Evolutionary conservation across 2,797 vertebrate species (phyloP).

Genomic region (Triplophysa bombifrons): DNA sequence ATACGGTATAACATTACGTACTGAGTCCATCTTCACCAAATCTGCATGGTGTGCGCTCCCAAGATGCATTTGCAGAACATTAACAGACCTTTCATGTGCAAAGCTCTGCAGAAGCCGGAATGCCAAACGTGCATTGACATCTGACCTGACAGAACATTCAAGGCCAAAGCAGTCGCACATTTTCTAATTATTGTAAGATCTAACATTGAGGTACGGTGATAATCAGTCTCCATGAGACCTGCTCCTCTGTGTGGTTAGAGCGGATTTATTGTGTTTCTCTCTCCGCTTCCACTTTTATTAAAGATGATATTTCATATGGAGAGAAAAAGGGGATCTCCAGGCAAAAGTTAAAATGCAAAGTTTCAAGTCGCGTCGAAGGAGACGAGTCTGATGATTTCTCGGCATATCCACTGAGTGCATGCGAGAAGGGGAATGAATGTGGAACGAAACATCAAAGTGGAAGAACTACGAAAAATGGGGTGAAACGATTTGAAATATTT

Average conservation of each 20-base stretch:
- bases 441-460: constrained; percentile 91
- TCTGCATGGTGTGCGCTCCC: constrained; percentile 53
- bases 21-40: constrained; percentile 42
- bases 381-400: constrained; percentile 85
- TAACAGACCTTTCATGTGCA: constrained; percentile 83
- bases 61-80: constrained; percentile 81
- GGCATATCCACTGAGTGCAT: constrained; percentile 80
- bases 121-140: constrained; percentile 76
- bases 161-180: constrained; percentile 82
- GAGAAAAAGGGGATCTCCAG: constrained; percentile 84
- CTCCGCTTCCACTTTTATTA: constrained; percentile 88
- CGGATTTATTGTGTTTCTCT: constrained; percentile 88
- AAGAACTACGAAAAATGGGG: constrained; percentile 65
- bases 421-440: constrained; percentile 71
- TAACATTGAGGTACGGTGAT: constrained; percentile 84
- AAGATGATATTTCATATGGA: constrained; percentile 92
- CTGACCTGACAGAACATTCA: constrained; percentile 88
- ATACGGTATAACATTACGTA: not conserved
- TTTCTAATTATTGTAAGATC: constrained; percentile 89
- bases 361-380: constrained; percentile 87
- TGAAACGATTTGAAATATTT: constrained; percentile 86
- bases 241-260: constrained; percentile 86
- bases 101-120: constrained; percentile 77
- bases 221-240: constrained; percentile 98
- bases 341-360: constrained; percentile 96